Evolutionary conservation across 2,888 invertebrate species (phyloP).

Genomic region (Anthrax anthrax): DNA sequence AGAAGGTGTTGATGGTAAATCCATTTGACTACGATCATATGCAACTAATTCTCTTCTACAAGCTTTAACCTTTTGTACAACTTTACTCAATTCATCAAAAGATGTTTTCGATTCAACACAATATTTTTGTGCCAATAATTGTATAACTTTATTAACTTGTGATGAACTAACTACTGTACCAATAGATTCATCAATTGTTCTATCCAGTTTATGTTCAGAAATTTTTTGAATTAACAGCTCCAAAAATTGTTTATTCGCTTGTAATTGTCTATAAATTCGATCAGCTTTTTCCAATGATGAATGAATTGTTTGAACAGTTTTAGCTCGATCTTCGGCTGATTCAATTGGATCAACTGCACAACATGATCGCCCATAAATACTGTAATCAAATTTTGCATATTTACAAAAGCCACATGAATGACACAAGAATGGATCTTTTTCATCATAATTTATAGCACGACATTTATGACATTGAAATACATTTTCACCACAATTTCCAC

Average conservation of each 20-base stretch:
- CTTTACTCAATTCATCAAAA: constrained; percentile 87
- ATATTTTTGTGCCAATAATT: constrained; percentile 86
- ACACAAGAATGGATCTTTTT: constrained; percentile 96
- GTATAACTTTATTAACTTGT: constrained; percentile 84
- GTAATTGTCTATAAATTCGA: constrained; percentile 78
- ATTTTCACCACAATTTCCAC: constrained; percentile 75
- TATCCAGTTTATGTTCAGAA: constrained; percentile 69
- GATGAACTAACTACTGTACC: constrained; percentile 38
- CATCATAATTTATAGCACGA: constrained; percentile 96
- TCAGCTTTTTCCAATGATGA: constrained; percentile 87
- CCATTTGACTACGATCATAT: constrained; percentile 75
- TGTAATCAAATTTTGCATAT: constrained; percentile 97
- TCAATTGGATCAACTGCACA: constrained; percentile 97
- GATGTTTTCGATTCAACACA: constrained; percentile 88
- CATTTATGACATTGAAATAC: constrained; percentile 99
- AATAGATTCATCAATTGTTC: constrained; percentile 38
- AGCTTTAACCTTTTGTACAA: constrained; percentile 79
- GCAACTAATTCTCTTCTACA: constrained; percentile 82
- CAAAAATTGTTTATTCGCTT: constrained; percentile 76
- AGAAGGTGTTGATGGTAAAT: constrained; percentile 26
- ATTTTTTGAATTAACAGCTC: constrained; percentile 77
- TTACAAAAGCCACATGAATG: constrained; percentile 99
- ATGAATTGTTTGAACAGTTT: constrained; percentile 85
- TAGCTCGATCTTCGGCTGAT: constrained; percentile 90
- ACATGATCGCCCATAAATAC: constrained; percentile 76